Base-by-base conservation (phyloP, 2,797 vertebrate species). In the Eulemur coronatus region DNA sequence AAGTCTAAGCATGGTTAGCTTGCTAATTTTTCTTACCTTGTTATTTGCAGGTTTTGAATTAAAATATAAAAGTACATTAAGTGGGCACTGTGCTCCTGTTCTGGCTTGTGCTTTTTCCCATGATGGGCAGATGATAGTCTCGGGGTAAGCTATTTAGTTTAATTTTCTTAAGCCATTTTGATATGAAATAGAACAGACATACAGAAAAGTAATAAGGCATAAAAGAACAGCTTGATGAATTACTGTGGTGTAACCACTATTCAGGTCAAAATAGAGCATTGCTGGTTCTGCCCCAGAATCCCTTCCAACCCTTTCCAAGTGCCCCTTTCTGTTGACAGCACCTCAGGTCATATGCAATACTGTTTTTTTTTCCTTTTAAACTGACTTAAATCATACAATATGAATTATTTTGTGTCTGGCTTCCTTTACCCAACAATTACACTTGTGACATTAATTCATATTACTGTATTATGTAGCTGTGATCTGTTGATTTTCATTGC, bases 31-130 rank as follows among this genome's bases (percentile, higher is more conserved):
- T 20, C 76, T 88, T 52, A 65, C 85, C 65, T 90, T 97, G 55
- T 89, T 92, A 82, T 98, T 95, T 98, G 48, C 98, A 99, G 99
- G 97, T 94, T 98, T 98, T 97, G 95, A 97, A 96, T 97, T 99
- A 98, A 99, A 98, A 98, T 98, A 98, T 88, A 99, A 99, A 84
- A 98, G 98, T 95, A 98, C 98, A 0, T 97, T 99, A 96, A 98
- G 92, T 76, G 98, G 98, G 80, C 99, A 99, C 96, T 98, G 98
- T 30, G 99, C 99, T 90, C 99, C 99, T 2, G 99, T 99, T 95
- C 98, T 99, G 97, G 98, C 99, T 59, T 99, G 99, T 98, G 98
- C 99, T 1, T 99, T 99, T 98, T 99, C 99, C 2, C 98, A 97
- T 63, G 99, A 99, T 52, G 99, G 99, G 46, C 98, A 99, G 94